These are phyloP conservation scores for Chanos chanos DNA, from an alignment of 2,797 vertebrate genomes.

Conservation along the genomic window DNA sequence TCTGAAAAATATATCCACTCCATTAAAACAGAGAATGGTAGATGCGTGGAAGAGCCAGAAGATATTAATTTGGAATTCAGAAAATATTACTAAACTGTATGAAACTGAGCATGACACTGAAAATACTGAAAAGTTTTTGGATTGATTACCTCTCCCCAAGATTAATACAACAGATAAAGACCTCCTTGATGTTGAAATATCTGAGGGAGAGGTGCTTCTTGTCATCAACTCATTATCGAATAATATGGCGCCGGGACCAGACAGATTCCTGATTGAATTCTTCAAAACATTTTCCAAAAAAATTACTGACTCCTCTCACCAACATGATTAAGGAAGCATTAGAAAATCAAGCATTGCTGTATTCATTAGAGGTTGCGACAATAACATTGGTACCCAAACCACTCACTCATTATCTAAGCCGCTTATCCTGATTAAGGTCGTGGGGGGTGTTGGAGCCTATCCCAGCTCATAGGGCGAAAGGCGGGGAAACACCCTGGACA, in stretches of 20 bases:
- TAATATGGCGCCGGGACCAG: too few relatives aligned
- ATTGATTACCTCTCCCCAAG: neutral
- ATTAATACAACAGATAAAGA: neutral
- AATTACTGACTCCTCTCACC: neutral
- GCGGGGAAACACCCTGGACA: too few relatives aligned
- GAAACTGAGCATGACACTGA: neutral
- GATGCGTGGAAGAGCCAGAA: neutral
- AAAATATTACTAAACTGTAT: neutral
- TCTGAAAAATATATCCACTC: neutral
- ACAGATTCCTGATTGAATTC: constrained; percentile 1
- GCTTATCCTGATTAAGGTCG: too few relatives aligned
- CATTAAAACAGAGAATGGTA: neutral
- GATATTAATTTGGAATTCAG: neutral
- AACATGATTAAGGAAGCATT: constrained; percentile 8
- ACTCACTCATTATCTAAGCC: too few relatives aligned
- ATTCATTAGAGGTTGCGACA: constrained; percentile 5
- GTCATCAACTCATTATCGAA: too few relatives aligned
- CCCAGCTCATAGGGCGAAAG: too few relatives aligned
- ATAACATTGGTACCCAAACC: constrained; percentile 3
- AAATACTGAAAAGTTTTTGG: neutral
- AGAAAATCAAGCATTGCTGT: too few relatives aligned
- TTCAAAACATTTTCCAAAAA: constrained; percentile 1
- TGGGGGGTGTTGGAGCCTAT: too few relatives aligned
- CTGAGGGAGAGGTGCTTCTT: neutral
- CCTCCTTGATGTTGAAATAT: neutral